A percentile compares a stretch with the other conserved stretches of the same genome.
These are phyloP conservation scores for Sphecodes monilicornis DNA, from an alignment of 2,888 invertebrate species.

Conservation along the genomic window DNA sequence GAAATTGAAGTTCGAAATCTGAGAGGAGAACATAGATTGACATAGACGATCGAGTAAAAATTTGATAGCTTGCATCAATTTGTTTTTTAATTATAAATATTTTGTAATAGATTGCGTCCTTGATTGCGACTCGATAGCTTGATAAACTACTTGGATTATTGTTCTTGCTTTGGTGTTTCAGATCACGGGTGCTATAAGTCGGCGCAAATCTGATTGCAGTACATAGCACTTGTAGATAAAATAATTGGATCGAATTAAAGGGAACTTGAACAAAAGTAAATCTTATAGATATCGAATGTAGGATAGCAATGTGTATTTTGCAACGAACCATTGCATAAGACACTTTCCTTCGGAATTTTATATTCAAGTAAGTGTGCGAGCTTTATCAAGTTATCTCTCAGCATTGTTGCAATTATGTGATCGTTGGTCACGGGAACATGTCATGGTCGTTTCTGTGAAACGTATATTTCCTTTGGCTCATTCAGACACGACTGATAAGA, in stretches of 20 bases:
- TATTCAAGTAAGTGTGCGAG: not conserved
- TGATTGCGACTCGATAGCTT: not conserved
- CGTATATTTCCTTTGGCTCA: not conserved
- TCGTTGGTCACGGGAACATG: not conserved
- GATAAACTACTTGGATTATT: not conserved
- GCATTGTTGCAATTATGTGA: not conserved
- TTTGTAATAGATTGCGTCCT: not conserved
- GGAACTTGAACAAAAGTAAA: not conserved
- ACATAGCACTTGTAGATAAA: conserved; percentile 13
- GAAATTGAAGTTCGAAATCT: not conserved
- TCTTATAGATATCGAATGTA: not conserved
- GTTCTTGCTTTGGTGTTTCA: not conserved
- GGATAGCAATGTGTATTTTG: not conserved
- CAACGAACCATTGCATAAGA: not conserved
- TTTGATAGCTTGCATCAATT: not conserved
- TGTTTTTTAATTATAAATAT: not conserved
- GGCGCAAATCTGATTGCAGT: not conserved
- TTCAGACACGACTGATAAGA: not conserved
- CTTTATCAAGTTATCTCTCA: not conserved
- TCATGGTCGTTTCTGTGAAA: not conserved
- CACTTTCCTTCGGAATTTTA: not conserved
- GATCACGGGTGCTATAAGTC: not conserved
- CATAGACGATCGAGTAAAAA: not conserved
- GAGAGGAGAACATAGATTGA: not conserved
- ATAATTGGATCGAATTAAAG: not conserved